Conservation (phyloP, 1,140 invertebrate genomes). For the Gyrodactylus salaris region DNA sequence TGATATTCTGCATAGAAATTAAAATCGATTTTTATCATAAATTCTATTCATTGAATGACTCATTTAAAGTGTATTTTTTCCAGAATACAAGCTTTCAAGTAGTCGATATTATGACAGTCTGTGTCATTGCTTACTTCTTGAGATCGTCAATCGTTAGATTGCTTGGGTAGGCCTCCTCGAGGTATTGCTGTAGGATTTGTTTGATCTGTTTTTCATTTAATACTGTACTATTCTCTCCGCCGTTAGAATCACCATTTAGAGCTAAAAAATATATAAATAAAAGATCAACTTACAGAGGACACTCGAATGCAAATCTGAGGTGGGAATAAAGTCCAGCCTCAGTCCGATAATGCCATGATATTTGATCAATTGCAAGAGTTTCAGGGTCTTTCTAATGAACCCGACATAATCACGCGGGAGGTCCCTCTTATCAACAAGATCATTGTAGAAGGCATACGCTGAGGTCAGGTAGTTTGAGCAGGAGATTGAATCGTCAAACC, state of each 20-base stretch:
- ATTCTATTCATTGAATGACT: no score
- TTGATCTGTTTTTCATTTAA: not conserved
- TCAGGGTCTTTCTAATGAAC: not conserved
- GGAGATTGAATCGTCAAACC: not conserved
- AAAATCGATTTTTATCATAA: no score
- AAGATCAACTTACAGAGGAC: not conserved
- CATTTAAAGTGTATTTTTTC: no score
- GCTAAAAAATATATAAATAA: not conserved
- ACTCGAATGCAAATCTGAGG: not conserved
- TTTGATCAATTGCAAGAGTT: not conserved
- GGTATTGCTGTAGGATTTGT: not conserved
- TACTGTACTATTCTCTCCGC: not conserved
- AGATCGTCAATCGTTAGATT: not conserved
- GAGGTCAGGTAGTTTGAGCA: not conserved
- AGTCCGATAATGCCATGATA: not conserved
- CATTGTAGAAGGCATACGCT: not conserved
- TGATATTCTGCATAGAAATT: no score
- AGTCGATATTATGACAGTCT: no score
- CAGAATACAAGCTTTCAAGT: no score
- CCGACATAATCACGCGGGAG: not conserved
- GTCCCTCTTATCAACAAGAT: not conserved
- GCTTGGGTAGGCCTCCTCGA: not conserved
- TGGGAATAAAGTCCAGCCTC: not conserved
- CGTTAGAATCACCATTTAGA: not conserved
- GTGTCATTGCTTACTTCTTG: no score